phyloP scores from a whole-genome alignment of 2,113 vertebrate species.

The Carettochelys insculpta region DNA sequence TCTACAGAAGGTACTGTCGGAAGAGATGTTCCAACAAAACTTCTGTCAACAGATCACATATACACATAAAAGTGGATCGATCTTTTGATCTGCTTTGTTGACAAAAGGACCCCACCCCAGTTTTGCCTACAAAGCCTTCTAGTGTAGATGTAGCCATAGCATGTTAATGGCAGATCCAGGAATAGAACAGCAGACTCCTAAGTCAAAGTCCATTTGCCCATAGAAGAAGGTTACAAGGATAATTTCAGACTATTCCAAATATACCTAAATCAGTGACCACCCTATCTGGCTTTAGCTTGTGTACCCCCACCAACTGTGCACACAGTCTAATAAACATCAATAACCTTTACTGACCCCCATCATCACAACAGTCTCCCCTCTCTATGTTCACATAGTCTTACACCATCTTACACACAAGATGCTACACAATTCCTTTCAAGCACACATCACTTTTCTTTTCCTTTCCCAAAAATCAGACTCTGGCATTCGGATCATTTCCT shows the following conservation, averaged over 20 bases:
- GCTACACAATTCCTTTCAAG: background rate
- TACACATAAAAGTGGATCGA: too few species aligned
- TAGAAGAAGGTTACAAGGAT: rapidly evolving
- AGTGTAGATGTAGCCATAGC: too few species aligned
- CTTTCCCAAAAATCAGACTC: background rate
- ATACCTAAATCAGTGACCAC: background rate
- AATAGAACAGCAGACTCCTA: background rate
- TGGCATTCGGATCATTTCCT: background rate
- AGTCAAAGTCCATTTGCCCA: rapidly evolving
- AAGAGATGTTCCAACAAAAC: too few species aligned
- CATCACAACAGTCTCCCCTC: rapidly evolving
- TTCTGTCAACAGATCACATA: too few species aligned
- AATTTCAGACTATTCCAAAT: background rate
- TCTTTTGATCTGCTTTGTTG: too few species aligned
- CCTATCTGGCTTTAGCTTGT: rapidly evolving
- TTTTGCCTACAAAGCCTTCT: too few species aligned
- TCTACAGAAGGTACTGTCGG: too few species aligned
- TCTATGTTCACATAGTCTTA: background rate
- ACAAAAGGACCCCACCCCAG: too few species aligned
- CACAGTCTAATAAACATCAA: background rate
- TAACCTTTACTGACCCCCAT: background rate
- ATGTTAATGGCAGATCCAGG: background rate
- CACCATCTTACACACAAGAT: background rate
- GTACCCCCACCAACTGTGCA: background rate
- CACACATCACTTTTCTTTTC: background rate